A percentile compares a stretch with the other conserved stretches of the same genome.
Evolutionary conservation across 2,113 vertebrate genomes (phyloP).

Genomic region (Rafetus swinhoei): DNA sequence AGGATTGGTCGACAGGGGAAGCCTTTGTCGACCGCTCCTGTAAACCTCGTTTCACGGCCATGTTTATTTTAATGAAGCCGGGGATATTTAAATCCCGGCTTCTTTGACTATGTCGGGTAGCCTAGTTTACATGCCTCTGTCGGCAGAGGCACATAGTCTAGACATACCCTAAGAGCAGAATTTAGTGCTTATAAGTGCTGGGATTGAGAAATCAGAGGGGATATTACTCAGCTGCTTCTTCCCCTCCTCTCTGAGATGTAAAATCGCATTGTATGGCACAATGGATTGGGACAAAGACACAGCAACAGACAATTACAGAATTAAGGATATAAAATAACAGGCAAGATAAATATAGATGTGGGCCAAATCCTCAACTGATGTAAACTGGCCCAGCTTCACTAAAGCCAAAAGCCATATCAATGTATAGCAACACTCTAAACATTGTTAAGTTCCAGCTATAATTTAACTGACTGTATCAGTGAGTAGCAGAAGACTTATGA

Average conservation of each 20-base stretch:
- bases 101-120: too few relatives aligned
- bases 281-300: background rate
- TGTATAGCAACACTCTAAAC: background rate
- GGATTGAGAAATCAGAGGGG: background rate
- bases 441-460: background rate
- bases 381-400: background rate
- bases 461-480: background rate
- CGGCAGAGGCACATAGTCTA: too few relatives aligned
- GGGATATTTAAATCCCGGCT: too few relatives aligned
- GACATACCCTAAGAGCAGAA: background rate
- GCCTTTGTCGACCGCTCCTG: too few relatives aligned
- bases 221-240: background rate
- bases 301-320: background rate
- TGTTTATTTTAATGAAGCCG: too few relatives aligned
- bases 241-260: background rate
- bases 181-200: background rate
- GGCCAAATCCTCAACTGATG: background rate
- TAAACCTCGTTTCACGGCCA: too few relatives aligned
- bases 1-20: too few relatives aligned
- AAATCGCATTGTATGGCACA: fast-evolving
- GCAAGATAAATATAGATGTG: background rate
- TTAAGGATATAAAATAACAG: background rate
- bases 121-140: too few relatives aligned
- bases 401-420: background rate
- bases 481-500: background rate